These are phyloP conservation scores for Druon quercuslanigerum DNA, from an alignment of 1,140 invertebrate genomes.

Conservation along the genomic window DNA sequence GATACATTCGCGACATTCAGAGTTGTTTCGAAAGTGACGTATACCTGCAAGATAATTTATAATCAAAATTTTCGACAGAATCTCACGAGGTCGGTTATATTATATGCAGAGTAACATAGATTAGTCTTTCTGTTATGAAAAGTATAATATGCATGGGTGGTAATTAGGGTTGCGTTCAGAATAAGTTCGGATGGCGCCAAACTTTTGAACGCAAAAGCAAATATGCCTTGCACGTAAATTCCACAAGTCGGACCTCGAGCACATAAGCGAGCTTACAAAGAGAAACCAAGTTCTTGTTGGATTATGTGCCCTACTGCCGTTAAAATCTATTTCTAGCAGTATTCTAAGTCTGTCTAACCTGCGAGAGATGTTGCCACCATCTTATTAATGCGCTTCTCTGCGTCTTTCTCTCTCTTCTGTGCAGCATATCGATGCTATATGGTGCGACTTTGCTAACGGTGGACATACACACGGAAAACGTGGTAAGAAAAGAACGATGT, in stretches of 20 bases:
- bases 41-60: too few relatives aligned
- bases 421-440: conserved; percentile 23
- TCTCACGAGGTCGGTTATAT: too few relatives aligned
- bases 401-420: conserved; percentile 46
- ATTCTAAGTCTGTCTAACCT: conserved; percentile 62
- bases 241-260: not conserved
- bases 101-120: too few relatives aligned
- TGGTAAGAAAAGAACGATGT: conserved; percentile 32
- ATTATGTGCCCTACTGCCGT: conserved; percentile 64
- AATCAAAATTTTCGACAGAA: too few relatives aligned
- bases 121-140: too few relatives aligned
- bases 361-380: conserved; percentile 54
- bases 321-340: conserved; percentile 67
- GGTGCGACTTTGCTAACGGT: conserved; percentile 44
- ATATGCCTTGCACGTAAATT: not conserved
- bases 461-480: too few relatives aligned
- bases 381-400: conserved; percentile 67
- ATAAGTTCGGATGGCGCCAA: not conserved
- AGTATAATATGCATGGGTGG: too few relatives aligned
- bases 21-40: too few relatives aligned
- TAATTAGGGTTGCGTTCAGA: too few relatives aligned
- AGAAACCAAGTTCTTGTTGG: conserved; percentile 42
- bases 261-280: conserved; percentile 27
- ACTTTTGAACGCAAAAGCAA: not conserved
- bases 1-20: too few relatives aligned